Percentiles rank a stretch among this genome's conserved stretches.
Evolutionary conservation across 2,113 vertebrate species (phyloP).

Genomic region (Alosa alosa): DNA sequence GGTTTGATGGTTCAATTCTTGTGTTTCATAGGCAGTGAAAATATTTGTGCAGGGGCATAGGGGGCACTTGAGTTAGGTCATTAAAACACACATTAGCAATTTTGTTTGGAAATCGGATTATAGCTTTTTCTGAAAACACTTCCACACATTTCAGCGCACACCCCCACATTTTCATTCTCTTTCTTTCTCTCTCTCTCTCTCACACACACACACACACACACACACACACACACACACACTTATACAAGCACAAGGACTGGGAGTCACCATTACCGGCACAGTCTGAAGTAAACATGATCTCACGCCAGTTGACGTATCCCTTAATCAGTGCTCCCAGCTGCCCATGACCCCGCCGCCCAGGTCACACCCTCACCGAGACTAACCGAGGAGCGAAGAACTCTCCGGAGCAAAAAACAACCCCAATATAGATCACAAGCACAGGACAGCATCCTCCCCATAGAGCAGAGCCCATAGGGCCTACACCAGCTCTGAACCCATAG

Average conservation of each 20-base stretch:
- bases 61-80: slow-evolving; percentile 37
- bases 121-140: slow-evolving; percentile 10
- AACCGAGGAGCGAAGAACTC: background rate
- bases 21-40: slow-evolving; percentile 56
- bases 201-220: background rate
- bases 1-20: slow-evolving; percentile 65
- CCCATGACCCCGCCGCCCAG: background rate
- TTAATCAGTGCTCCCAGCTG: background rate
- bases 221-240: background rate
- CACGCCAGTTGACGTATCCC: background rate
- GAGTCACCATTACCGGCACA: background rate
- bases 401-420: background rate
- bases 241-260: background rate
- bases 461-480: no score
- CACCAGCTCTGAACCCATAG: background rate
- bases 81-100: slow-evolving; percentile 42
- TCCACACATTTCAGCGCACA: background rate
- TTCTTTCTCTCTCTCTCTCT: background rate
- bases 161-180: background rate
- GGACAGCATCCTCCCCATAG: background rate
- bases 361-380: background rate
- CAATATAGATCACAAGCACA: background rate
- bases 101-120: slow-evolving; percentile 46
- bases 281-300: background rate
- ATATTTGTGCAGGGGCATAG: slow-evolving; percentile 56